Evolutionary conservation across 2,113 vertebrate species (phyloP), one percentile per base, ranked within the genome.

Genomic region (Heliornis fulica): DNA sequence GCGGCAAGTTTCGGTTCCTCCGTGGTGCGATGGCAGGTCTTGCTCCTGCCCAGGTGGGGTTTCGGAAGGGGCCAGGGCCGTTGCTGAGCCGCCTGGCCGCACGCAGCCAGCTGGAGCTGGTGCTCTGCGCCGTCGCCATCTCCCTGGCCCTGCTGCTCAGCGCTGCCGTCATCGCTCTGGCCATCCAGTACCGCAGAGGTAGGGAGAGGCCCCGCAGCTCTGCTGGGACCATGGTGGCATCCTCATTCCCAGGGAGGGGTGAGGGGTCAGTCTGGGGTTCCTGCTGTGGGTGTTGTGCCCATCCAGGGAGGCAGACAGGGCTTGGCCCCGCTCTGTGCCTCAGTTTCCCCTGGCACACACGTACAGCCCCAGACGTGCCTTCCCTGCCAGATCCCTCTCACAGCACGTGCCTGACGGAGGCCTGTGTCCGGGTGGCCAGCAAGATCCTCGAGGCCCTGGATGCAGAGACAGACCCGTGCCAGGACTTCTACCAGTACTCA

Each of bases 401-500:
- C 66, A 98, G 97, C 91, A 98, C 98, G 32, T 99, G 99, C 94
- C 98, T 99, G 94, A 98, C 99, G 0, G 99, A 99, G 48, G 98
- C 99, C 18, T 99, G 99, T 21, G 61, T 99, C 72, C 98, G 97
- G 0, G 99, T 99, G 93, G 99, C 99, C 80, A 98, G 99, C 72
- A 99, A 99, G 97, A 99, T 99, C 66, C 97, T 98, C 86, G 99
- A 99, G 96, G 99, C 99, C 9, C 97, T 99, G 97, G 99, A 99
- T 94, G 98, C 97, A 22, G 95, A 96, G 19, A 97, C 69, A 0
- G 98, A 99, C 96, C 99, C 99, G 1, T 99, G 99, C 89, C 98
- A 99, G n/a, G 99, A 99, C 96, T 99, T 99, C 97, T 99, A 99
- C 97, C 99, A 99, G 96, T 99, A 99, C 36, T 98, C 99, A 1